Base-by-base conservation (phyloP, 2,113 vertebrate genomes). In the Hucho hucho region DNA sequence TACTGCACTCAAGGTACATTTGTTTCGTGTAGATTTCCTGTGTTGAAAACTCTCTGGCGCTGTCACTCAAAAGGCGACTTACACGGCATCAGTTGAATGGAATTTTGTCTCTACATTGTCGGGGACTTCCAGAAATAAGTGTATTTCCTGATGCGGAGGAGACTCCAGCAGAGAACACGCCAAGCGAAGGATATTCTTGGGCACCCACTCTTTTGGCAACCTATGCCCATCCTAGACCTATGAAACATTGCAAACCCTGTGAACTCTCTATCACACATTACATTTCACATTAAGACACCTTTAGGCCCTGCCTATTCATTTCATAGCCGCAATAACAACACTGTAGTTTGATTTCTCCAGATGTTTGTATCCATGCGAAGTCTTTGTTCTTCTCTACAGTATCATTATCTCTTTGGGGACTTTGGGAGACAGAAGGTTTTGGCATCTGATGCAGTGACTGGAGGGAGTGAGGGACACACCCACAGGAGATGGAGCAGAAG, bases 191-290 rank as follows among this genome's bases (percentile, higher is more conserved):
- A 66, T 64, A 16, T 28, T 24, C 37, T 53, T 26, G 77, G 65
- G 83, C 79, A 84, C 84, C 78, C 80, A 81, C 75, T 22, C 61
- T 78, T 26, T 73, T 59, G 84, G 75, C 69, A 20, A 11, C 28
- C 43, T 70, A 74, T 46, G 4, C 49, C 9, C 37, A 22, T 24
- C 9, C 64, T 14, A 6, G 25, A 18, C 46, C 13, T 16, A 26
- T 25, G 16, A 56, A 73, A 6, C 58, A 29, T 24, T 12, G 16
- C 46, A 26, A 59, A 72, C 64, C 72, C 58, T 43, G 4, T 46
- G 28, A 68, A 49, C 29, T 37, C 7, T 46, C 22, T 46, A 18
- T 69, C 68, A 4, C 68, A 69, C 70, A 26, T 47, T 20, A 37
- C 12, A 43, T 72, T 13, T 74, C 73, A 49, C 37, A 65, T 14